Evolutionary conservation across 2,797 vertebrate species (phyloP), one percentile per base, ranked within the genome.

Genomic region (Phoebastria nigripes): DNA sequence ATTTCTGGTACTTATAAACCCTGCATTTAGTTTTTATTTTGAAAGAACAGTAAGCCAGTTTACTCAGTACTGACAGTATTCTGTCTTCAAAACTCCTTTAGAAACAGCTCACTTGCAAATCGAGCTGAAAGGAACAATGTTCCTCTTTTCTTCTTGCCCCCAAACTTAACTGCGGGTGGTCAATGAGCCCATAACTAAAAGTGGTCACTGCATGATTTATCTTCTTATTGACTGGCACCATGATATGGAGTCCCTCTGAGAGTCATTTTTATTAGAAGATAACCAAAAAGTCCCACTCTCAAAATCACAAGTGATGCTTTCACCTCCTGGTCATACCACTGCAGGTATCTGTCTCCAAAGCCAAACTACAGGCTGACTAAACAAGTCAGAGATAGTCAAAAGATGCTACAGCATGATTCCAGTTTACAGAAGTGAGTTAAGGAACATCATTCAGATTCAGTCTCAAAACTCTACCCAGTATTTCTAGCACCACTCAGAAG

Each of bases 11-110:
- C 28, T 91, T 84, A 82, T 33, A 82, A 94, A 77, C 73, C 55
- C 52, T 41, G 22, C 33, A 67, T 93, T 89, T 93, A 87, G 18
- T 62, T 94, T 89, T 85, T 77, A 70, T 80, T 90, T 84, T 93
- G 52, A 86, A 95, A 81, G 69, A 93, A 86, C 76, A 91, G 42
- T 81, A 83, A 90, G 29, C 4, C 21, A 54, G 17, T 86, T 93
- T 94, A 89, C 46, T 80, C 37, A 80, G 49, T 54, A 87, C 61
- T 95, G 52, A 73, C 46, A 78, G 19, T 54, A 86, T 89, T 82
- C 46, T 88, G 73, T 83, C 66, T 93, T 88, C 26, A 61, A 83
- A 93, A 91, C 35, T 80, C 35, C 22, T 89, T 94, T 80, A 73
- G 51, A 82, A 94, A 63, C 10, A 63, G 39, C 16, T 89, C 46